These are phyloP conservation scores for Ormyrus rosae DNA, from an alignment of 2,888 invertebrate species.

Conservation along the genomic window DNA sequence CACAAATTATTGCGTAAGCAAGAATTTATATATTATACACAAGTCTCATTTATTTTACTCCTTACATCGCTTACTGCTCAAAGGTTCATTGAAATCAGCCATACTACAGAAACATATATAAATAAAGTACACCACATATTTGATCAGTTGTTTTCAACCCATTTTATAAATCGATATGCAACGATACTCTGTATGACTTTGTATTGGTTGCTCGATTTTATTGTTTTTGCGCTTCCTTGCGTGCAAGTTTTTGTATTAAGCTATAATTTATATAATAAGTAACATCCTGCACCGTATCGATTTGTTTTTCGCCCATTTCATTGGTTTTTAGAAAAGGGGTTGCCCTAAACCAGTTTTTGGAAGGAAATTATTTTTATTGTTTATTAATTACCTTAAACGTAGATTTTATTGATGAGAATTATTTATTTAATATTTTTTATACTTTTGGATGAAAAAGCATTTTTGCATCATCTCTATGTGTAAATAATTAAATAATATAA, in stretches of 20 bases:
- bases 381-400: not conserved
- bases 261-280: constrained; percentile 24
- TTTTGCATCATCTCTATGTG: not conserved
- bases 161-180: constrained; percentile 16
- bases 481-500: constrained; percentile 1
- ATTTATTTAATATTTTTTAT: not conserved
- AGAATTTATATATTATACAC: constrained; percentile 36
- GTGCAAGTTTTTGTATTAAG: constrained; percentile 37
- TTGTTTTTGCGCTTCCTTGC: constrained; percentile 38
- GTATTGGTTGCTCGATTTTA: constrained; percentile 40
- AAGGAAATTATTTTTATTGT: not conserved
- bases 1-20: constrained; percentile 46
- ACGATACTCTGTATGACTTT: constrained; percentile 34
- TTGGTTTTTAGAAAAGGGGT: constrained; percentile 9
- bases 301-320: constrained; percentile 26
- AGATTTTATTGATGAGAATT: not conserved
- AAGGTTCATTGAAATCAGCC: constrained; percentile 22
- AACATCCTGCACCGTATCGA: constrained; percentile 39
- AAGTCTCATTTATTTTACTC: constrained; percentile 50
- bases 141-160: constrained; percentile 15
- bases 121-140: constrained; percentile 13
- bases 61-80: constrained; percentile 37
- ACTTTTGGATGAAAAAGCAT: not conserved
- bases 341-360: not conserved
- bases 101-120: constrained; percentile 8